These are phyloP conservation scores for Magallana ariakensis DNA, from an alignment of 1,140 invertebrate genomes.

Conservation along the genomic window DNA sequence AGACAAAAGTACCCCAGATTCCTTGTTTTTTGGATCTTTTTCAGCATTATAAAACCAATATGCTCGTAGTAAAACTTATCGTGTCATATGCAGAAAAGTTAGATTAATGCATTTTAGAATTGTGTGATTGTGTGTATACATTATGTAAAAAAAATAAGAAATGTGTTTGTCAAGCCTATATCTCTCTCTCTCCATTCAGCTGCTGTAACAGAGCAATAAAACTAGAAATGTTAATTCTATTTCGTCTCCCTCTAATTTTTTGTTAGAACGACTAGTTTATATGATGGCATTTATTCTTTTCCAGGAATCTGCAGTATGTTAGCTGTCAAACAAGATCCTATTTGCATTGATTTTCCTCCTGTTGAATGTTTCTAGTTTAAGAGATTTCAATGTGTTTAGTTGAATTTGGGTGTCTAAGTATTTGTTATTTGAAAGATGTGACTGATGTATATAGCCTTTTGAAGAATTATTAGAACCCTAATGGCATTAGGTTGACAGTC, in stretches of 20 bases:
- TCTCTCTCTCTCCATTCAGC: background rate
- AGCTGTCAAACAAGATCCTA: slow-evolving; percentile 26
- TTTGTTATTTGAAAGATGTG: slow-evolving; percentile 34
- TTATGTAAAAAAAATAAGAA: no score
- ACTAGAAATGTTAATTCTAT: slow-evolving; percentile 17
- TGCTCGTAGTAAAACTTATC: no score
- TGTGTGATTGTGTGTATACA: no score
- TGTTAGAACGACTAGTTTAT: slow-evolving; percentile 20
- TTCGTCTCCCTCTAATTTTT: slow-evolving; percentile 32
- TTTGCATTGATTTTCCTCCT: slow-evolving; percentile 33
- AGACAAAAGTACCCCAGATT: no score
- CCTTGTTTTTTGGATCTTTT: no score
- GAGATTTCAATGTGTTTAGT: slow-evolving; percentile 38
- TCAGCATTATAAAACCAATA: no score
- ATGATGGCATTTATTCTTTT: slow-evolving; percentile 37
- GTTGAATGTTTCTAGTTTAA: slow-evolving; percentile 37
- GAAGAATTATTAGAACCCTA: background rate
- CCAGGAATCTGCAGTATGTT: slow-evolving; percentile 26
- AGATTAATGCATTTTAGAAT: no score
- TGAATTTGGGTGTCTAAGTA: slow-evolving; percentile 38
- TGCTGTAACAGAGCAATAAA: slow-evolving; percentile 25
- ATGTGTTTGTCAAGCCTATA: background rate
- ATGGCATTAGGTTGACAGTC: slow-evolving; percentile 14
- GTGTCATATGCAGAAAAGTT: no score
- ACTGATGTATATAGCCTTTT: slow-evolving; percentile 8